Percentiles rank a stretch among this genome's conserved stretches.
phyloP scores from a whole-genome alignment of 2,113 vertebrate genomes.

The Epinephelus fuscoguttatus region DNA sequence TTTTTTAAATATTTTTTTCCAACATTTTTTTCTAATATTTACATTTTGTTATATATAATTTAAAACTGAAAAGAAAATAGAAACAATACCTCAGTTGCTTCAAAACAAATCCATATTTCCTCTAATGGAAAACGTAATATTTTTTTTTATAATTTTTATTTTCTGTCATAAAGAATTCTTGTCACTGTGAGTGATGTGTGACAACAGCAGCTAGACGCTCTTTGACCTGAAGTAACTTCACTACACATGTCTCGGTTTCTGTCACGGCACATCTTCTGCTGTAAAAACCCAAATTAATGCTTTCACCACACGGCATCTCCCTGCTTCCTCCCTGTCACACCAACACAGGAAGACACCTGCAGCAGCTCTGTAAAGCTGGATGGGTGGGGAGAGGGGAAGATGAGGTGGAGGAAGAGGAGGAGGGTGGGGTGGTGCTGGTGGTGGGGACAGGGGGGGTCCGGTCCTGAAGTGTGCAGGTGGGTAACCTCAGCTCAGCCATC shows the following conservation, averaged over 20 bases:
- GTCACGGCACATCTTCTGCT: constrained; percentile 29
- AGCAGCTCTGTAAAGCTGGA: constrained; percentile 43
- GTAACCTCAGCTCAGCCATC: constrained; percentile 77
- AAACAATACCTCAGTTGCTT: background rate
- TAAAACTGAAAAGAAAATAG: background rate
- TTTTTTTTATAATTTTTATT: background rate
- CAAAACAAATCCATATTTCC: background rate
- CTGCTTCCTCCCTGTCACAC: constrained; percentile 54
- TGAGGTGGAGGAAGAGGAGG: too few species aligned
- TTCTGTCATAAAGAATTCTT: background rate
- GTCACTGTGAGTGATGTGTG: background rate
- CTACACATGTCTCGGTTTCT: constrained; percentile 27
- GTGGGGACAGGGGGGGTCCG: background rate
- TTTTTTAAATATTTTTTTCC: background rate
- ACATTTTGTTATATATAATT: background rate
- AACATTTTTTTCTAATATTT: background rate
- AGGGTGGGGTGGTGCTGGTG: background rate
- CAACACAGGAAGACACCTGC: constrained; percentile 82
- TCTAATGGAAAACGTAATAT: background rate
- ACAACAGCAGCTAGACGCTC: background rate
- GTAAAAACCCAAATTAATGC: constrained; percentile 34
- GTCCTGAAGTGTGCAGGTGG: constrained; percentile 84
- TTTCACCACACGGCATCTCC: constrained; percentile 37
- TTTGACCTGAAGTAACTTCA: constrained; percentile 43
- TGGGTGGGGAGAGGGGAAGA: constrained; percentile 7